Evolutionary conservation across 1,140 invertebrate genomes (phyloP), one percentile per base, ranked within the genome.

Genomic region (Lethocerus indicus): DNA sequence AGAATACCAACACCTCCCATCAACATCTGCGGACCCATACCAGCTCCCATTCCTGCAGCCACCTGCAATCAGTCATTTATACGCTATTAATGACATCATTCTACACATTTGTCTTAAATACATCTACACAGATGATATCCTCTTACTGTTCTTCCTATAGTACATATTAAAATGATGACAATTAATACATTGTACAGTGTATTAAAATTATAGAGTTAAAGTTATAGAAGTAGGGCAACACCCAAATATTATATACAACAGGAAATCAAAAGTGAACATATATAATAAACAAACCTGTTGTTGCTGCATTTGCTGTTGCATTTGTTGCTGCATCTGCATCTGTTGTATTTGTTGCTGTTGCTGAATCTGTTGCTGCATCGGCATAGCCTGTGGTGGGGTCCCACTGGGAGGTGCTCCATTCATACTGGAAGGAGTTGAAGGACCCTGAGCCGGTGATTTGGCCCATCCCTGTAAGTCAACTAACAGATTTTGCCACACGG

Each of bases 401-500:
- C n/a, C n/a, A n/a, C n/a, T n/a, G 20, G 53, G 44, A 13, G 41
- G 21, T 1, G 39, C 47, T 42, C 45, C 50, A 56, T 54, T 41
- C 27, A 32, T 35, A 3, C 37, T 42, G 47, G 56, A 49, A 13
- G 54, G 50, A 21, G 57, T 51, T 12, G 37, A 40, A 21, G 54
- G 47, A 3, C 53, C 53, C 23, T 47, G 43, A 9, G 51, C 35
- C 2, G 52, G 40, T 32, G 66, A 67, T 59, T 72, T 62, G 32
- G 69, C 67, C 69, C 66, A 70, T 32, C 68, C 70, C 43, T 58
- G 60, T 50, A 79, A 59, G 63, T 89, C 85, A 0, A 81, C 79
- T 12, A 95, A 67, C 24, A 92, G 67, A 57, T 76, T 81, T 62
- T 93, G 88, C 90, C 89, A 95, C 37, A 84, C 75, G 13, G 76